Percentiles rank a stretch among this genome's conserved stretches.
These are phyloP conservation scores for Drosophila paulistorum DNA, from an alignment of 1,140 invertebrate genomes.

Conservation along the genomic window DNA sequence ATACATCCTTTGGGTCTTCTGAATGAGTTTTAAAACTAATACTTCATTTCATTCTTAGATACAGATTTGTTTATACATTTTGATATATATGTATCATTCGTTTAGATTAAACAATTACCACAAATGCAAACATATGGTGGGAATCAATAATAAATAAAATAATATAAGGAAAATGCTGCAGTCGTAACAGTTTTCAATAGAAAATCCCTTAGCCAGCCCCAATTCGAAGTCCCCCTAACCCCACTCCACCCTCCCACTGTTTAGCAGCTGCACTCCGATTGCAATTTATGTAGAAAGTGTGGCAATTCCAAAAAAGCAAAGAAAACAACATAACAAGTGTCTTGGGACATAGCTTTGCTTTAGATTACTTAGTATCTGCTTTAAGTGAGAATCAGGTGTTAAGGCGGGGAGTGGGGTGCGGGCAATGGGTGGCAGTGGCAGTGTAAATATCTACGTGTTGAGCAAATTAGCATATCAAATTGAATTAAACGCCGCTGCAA, in stretches of 20 bases:
- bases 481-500: constrained; percentile 71
- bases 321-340: not conserved
- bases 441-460: constrained; percentile 19
- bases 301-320: constrained; percentile 27
- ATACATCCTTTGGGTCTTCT: no score
- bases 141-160: no score
- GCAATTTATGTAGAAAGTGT: constrained; percentile 42
- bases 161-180: not conserved
- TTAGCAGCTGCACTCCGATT: constrained; percentile 10
- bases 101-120: no score
- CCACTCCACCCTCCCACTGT: not conserved
- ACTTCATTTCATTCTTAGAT: no score
- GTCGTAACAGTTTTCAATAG: constrained; percentile 6
- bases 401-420: constrained; percentile 4
- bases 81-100: not conserved
- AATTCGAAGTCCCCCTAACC: not conserved
- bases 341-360: constrained; percentile 10
- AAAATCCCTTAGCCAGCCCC: not conserved
- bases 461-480: constrained; percentile 77
- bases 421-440: not conserved
- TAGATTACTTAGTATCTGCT: constrained; percentile 7
- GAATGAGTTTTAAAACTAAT: no score
- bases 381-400: not conserved
- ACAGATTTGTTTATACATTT: no score
- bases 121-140: no score